Evolutionary conservation across 2,797 vertebrate genomes (phyloP).

Genomic region (Pseudochirops cupreus): DNA sequence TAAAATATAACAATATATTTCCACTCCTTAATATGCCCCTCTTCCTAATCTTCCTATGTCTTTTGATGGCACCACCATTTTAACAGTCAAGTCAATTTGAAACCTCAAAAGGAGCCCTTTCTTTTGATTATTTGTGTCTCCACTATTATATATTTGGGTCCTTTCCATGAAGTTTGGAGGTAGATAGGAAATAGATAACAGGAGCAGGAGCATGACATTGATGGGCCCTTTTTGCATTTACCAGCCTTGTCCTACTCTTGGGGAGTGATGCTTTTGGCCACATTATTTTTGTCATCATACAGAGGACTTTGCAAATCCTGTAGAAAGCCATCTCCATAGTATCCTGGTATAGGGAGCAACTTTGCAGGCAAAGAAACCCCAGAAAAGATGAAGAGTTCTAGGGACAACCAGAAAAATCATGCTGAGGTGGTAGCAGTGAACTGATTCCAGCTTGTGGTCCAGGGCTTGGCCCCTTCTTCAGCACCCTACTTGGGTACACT

Average conservation of each 20-base stretch:
- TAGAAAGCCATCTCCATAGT: too few relatives aligned
- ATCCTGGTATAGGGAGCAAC: too few relatives aligned
- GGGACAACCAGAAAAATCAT: too few relatives aligned
- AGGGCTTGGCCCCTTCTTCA: too few relatives aligned
- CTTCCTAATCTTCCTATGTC: not conserved
- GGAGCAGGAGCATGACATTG: not conserved
- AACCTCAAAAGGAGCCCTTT: not conserved
- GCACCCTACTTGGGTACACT: too few relatives aligned
- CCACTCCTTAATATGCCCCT: not conserved
- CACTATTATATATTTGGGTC: not conserved
- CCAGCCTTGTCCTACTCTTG: not conserved
- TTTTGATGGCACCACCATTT: not conserved
- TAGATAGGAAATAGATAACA: not conserved
- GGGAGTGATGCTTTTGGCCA: not conserved
- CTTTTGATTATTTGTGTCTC: not conserved
- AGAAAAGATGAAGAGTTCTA: too few relatives aligned
- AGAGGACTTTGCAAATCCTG: too few relatives aligned
- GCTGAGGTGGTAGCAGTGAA: too few relatives aligned
- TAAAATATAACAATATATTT: not conserved
- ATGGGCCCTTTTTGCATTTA: not conserved
- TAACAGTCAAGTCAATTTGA: not conserved
- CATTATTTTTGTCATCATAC: not conserved
- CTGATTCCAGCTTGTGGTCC: too few relatives aligned
- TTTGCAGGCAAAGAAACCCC: too few relatives aligned
- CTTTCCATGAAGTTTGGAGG: not conserved